These are phyloP conservation scores for Cantharis rustica DNA, from an alignment of 2,888 invertebrate species.

Conservation along the genomic window DNA sequence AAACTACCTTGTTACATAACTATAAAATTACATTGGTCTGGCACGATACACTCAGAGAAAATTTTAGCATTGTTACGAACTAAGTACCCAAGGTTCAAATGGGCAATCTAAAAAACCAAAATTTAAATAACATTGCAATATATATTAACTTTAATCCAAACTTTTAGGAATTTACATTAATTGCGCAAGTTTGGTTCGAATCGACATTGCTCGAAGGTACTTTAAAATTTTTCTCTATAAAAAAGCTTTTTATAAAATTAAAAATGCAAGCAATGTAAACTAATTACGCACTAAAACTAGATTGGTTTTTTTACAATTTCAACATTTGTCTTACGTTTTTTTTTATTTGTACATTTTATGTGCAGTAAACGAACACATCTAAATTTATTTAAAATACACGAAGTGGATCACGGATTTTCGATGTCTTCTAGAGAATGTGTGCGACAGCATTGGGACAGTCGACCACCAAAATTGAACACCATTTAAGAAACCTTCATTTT, in stretches of 20 bases:
- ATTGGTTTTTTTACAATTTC: neutral
- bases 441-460: neutral
- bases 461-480: neutral
- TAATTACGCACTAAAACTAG: neutral
- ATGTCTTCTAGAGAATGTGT: neutral
- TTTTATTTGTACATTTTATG: neutral
- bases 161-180: neutral
- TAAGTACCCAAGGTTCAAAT: too few relatives aligned
- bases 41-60: too few relatives aligned
- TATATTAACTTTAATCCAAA: neutral
- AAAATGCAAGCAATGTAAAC: neutral
- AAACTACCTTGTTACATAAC: too few relatives aligned
- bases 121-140: too few relatives aligned
- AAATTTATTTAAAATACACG: neutral
- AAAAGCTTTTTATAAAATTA: neutral
- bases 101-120: too few relatives aligned
- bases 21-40: too few relatives aligned
- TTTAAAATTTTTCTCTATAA: neutral
- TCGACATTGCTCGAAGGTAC: neutral
- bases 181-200: neutral
- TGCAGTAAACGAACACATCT: neutral
- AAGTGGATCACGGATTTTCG: neutral
- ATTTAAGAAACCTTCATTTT: neutral
- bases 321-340: neutral
- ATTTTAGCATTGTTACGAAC: too few relatives aligned